Evolutionary conservation across 2,797 vertebrate genomes (phyloP).

Genomic region (Pyrocephalus nanus): DNA sequence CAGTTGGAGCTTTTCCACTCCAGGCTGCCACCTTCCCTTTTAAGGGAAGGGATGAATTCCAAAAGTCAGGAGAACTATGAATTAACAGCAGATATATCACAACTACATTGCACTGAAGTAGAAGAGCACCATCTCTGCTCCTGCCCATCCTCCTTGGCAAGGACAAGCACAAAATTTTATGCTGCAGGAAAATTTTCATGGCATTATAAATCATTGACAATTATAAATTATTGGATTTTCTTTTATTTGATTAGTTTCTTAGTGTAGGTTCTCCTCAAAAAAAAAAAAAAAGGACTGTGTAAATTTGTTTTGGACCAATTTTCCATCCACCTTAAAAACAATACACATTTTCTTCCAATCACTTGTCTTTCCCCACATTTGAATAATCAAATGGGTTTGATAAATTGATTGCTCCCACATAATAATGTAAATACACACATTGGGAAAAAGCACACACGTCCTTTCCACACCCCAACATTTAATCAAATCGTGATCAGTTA

Average conservation of each 20-base stretch:
- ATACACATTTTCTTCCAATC: background rate
- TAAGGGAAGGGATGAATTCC: conserved; percentile 26
- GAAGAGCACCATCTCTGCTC: background rate
- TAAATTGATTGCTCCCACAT: conserved; percentile 29
- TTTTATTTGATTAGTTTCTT: background rate
- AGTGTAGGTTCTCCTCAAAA: background rate
- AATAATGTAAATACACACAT: background rate
- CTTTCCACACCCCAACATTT: conserved; percentile 24
- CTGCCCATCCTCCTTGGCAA: background rate
- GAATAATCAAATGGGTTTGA: conserved; percentile 28
- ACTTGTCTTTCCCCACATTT: background rate
- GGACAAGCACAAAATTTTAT: background rate
- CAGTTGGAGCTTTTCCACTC: conserved; percentile 30
- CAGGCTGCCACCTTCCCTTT: conserved; percentile 22
- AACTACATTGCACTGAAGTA: background rate
- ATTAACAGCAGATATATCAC: background rate
- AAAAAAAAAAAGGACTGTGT: background rate
- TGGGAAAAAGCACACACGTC: background rate
- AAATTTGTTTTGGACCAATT: background rate
- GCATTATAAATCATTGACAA: background rate
- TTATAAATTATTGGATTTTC: background rate
- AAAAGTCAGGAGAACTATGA: conserved; percentile 16
- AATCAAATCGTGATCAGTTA: background rate
- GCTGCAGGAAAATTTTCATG: background rate
- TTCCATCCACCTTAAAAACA: background rate